These are phyloP conservation scores for Scleropages formosus DNA, from an alignment of 2,797 vertebrate genomes.

Conservation along the genomic window DNA sequence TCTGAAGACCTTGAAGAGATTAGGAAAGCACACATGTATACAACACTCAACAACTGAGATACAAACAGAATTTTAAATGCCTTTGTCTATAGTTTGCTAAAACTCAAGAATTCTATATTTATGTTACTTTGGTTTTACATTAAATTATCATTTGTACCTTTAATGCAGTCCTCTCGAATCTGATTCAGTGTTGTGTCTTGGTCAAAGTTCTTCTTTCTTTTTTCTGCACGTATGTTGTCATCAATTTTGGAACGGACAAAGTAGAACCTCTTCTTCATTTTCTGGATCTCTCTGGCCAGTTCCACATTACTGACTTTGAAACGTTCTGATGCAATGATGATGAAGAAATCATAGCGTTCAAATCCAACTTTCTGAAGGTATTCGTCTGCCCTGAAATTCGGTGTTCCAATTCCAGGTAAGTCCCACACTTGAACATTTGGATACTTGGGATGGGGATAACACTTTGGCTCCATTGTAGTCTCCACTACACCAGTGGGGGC, in stretches of 20 bases:
- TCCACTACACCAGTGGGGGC: conserved; percentile 45
- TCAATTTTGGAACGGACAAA: conserved; percentile 73
- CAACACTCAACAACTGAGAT: too few relatives aligned
- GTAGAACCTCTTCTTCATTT: conserved; percentile 66
- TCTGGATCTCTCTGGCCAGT: conserved; percentile 62
- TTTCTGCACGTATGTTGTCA: conserved; percentile 44
- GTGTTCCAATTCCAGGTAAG: conserved; percentile 66
- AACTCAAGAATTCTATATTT: not conserved
- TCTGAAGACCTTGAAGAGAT: conserved; percentile 38
- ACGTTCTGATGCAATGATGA: conserved; percentile 56
- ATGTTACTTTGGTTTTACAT: not conserved
- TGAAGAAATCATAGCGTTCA: conserved; percentile 69
- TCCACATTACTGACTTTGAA: conserved; percentile 62
- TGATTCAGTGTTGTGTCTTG: conserved; percentile 33
- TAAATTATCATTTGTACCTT: conserved; percentile 27
- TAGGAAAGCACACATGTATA: not conserved
- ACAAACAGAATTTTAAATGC: not conserved
- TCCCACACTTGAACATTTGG: conserved; percentile 69
- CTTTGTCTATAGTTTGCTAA: not conserved
- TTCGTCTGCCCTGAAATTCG: conserved; percentile 55
- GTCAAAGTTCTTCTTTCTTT: conserved; percentile 47
- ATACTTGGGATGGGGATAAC: conserved; percentile 61
- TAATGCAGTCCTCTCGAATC: conserved; percentile 55
- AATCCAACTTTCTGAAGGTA: conserved; percentile 65
- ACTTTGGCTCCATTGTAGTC: conserved; percentile 33